Base-by-base conservation (phyloP, 2,797 vertebrate genomes). In the Euthynnus affinis region DNA sequence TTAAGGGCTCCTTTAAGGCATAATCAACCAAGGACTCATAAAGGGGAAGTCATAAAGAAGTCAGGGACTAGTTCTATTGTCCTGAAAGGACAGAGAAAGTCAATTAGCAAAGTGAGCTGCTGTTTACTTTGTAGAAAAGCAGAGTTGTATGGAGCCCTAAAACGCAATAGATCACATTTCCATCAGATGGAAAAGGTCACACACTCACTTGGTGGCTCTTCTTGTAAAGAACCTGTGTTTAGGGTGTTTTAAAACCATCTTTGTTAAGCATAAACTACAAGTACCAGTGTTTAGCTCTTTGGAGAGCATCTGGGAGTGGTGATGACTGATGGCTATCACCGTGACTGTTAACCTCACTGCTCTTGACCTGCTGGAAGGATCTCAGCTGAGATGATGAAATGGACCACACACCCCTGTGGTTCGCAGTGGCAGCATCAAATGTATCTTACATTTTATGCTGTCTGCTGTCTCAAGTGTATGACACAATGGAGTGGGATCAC, bases 21-120 rank as follows among this genome's bases (percentile, higher is more conserved):
- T 78, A 88, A 87, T 90, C 91, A 91, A 63, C 74, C 71, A 20
- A 76, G 69, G 80, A 72, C 86, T 87, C 87, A 78, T 88, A 90
- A 92, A 92, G 70, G 75, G 88, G 85, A 94, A 94, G 90, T 89
- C 87, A 84, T 94, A 93, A 93, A 91, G 84, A 82, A 88, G 90
- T 86, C 82, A 76, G 88, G 89, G 88, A 73, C 72, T 69, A 22
- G 78, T 67, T 66, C 82, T 74, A 86, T 92, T 90, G 91, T 93
- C 86, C 82, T 74, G 49, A 83, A 79, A 87, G 80, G 82, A 78
- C 65, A 27, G 74, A 81, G 87, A 92, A 91, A 93, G 91, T 93
- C 83, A 90, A 92, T 94, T 92, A 87, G 74, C 59, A 66, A 78
- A 86, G 81, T 82, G 79, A 86, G 78, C 78, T 78, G 77, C 78